phyloP scores from a whole-genome alignment of 2,797 vertebrate genomes.

The Parambassis ranga region DNA sequence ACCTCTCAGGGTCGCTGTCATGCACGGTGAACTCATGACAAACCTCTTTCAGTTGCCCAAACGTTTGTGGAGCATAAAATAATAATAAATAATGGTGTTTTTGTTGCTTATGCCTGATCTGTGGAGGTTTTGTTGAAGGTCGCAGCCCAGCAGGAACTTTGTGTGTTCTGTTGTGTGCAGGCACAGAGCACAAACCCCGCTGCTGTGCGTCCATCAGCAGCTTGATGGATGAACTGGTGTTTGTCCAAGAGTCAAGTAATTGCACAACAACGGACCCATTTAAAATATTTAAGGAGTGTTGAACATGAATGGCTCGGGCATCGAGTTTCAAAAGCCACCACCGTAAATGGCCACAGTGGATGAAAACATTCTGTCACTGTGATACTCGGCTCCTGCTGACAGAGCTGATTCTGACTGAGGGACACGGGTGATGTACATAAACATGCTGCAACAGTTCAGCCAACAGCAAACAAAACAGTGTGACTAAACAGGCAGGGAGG shows the following conservation, averaged over 20 bases:
- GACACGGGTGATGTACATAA: slow-evolving; percentile 15
- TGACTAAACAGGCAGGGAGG: neutral
- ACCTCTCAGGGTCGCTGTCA: slow-evolving; percentile 53
- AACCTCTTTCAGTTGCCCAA: slow-evolving; percentile 24
- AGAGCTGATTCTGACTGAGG: slow-evolving; percentile 32
- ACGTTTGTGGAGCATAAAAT: neutral
- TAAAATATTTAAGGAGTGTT: slow-evolving; percentile 83
- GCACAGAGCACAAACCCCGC: neutral
- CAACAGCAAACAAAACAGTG: slow-evolving; percentile 17
- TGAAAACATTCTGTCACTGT: slow-evolving; percentile 55
- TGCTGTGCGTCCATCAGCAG: slow-evolving; percentile 37
- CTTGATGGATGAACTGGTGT: slow-evolving; percentile 72
- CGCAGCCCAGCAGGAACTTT: neutral
- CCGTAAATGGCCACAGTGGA: slow-evolving; percentile 38
- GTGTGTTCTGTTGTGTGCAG: neutral
- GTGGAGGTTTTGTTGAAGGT: slow-evolving; percentile 9
- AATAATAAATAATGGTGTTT: neutral
- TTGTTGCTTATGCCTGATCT: neutral
- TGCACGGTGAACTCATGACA: slow-evolving; percentile 35
- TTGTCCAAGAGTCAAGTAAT: slow-evolving; percentile 79
- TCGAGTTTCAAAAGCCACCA: slow-evolving; percentile 76
- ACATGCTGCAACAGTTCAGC: slow-evolving; percentile 36
- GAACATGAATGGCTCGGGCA: slow-evolving; percentile 62
- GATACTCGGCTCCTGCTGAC: slow-evolving; percentile 40
- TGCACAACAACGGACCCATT: slow-evolving; percentile 72